Base-by-base conservation (phyloP, 2,888 invertebrate species). In the Ganaspis brasiliensis region DNA sequence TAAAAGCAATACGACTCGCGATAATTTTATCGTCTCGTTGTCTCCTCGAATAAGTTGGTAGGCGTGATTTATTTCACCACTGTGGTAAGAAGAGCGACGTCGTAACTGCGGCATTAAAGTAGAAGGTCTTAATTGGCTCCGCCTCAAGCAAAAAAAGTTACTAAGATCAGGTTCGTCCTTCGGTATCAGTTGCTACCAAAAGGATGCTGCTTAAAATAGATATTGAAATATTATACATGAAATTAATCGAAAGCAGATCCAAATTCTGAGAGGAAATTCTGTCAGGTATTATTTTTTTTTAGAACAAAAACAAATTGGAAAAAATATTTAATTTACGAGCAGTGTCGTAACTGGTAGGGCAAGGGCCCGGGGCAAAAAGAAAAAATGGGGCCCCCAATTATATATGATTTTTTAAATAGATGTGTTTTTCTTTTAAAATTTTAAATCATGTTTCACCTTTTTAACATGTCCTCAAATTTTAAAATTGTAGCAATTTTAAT, bases 1-100 rank as follows among this genome's bases (percentile, higher is more conserved):
- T 81, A 83, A 76, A 49, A 72, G 87, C 79, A 86, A 89, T 86
- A 78, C 76, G 87, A 89, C 67, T 84, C 84, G 83, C 26, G 82
- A 87, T 87, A 86, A 89, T 85, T 83, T 81, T 82, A 83, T 79
- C 76, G 79, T 79, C 77, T 78, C 72, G 74, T 78, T 74, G 74
- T 79, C 26, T 52, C 63, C 24, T 76, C 24, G 70, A 76, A 81
- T 81, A 79, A 82, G 80, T 79, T 56, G 35, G 37, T 72, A 70
- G 49, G 71, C 59, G 76, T 78, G 82, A 85, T 87, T 85, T 84
- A 88, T 86, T 85, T 86, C 79, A 61, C 70, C 74, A 67, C 59
- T 74, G 55, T 49, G 78, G 76, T 75, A 77, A 76, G 76, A 56
- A 67, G 52, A 74, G 56, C 77, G 77, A 72, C 74, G 55, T 52